These are phyloP conservation scores for Epizoanthus ramosus DNA, from an alignment of 92 coral and sea anemone species.

Conservation along the genomic window DNA sequence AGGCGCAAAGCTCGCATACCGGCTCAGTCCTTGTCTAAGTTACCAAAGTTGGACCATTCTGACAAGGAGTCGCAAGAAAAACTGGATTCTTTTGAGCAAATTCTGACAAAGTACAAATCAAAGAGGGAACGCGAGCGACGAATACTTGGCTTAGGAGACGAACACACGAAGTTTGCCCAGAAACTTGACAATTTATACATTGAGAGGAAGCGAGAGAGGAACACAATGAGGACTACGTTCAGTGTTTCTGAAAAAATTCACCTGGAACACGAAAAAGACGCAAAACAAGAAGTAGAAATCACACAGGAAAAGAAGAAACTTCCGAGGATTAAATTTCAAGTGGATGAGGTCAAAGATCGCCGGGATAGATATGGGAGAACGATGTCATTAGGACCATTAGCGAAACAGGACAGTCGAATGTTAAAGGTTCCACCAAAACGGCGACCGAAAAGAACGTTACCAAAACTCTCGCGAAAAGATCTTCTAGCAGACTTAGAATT, in stretches of 20 bases:
- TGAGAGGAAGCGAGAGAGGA: slow-evolving; percentile 57
- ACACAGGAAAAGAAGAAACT: background rate
- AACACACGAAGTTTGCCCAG: slow-evolving; percentile 58
- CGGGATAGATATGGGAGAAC: background rate
- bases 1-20: background rate
- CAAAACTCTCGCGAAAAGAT: slow-evolving; percentile 39
- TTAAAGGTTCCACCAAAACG: slow-evolving; percentile 9
- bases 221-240: slow-evolving; percentile 13
- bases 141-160: slow-evolving; percentile 49
- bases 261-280: slow-evolving; percentile 10
- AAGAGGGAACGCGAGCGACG: slow-evolving; percentile 57
- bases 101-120: slow-evolving; percentile 64
- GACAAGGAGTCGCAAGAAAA: slow-evolving; percentile 30
- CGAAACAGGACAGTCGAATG: slow-evolving; percentile 6
- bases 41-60: slow-evolving; percentile 31
- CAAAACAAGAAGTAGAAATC: background rate
- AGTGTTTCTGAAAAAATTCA: background rate
- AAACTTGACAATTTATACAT: slow-evolving; percentile 69
- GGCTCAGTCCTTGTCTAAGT: background rate
- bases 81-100: slow-evolving; percentile 70
- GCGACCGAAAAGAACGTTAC: slow-evolving; percentile 17
- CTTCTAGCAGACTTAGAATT: slow-evolving; percentile 27
- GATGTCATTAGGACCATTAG: background rate
- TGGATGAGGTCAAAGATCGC: background rate
- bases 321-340: slow-evolving; percentile 9